phyloP scores from a whole-genome alignment of 53 echinoderm and acorn worm genomes.

The Stichopus horrens region DNA sequence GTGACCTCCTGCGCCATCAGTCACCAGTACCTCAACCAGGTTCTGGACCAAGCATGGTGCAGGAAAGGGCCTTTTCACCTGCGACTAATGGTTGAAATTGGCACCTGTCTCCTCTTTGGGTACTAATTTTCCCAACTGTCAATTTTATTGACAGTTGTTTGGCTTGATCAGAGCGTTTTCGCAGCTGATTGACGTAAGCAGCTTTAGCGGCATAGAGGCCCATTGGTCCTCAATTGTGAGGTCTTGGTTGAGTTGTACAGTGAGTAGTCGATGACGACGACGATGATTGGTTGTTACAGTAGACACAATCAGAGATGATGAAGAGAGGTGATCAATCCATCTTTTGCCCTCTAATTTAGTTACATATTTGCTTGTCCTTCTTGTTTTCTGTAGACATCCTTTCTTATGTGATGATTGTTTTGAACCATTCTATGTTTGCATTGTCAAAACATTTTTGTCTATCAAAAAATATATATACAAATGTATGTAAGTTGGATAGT shows the following conservation, averaged over 20 bases:
- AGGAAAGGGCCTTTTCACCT: slow-evolving; percentile 46
- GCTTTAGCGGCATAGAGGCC: slow-evolving; percentile 49
- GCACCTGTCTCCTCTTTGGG: slow-evolving; percentile 15
- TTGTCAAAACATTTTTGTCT: slow-evolving; percentile 5
- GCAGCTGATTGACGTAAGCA: slow-evolving; percentile 50
- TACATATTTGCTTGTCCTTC: slow-evolving; percentile 1
- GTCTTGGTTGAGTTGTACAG: slow-evolving; percentile 26
- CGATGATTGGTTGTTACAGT: slow-evolving; percentile 31
- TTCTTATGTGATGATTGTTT: neutral
- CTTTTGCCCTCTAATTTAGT: slow-evolving; percentile 18
- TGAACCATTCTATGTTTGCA: slow-evolving; percentile 32
- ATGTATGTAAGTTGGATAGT: slow-evolving; percentile 43
- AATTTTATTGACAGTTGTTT: slow-evolving; percentile 40
- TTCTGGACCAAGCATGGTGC: slow-evolving; percentile 6
- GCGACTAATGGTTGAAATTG: slow-evolving; percentile 35
- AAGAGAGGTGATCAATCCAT: slow-evolving; percentile 27
- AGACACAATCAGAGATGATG: neutral
- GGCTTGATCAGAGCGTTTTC: slow-evolving; percentile 47
- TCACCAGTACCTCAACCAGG: slow-evolving; percentile 33
- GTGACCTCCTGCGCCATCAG: slow-evolving; percentile 3
- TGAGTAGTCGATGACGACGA: neutral
- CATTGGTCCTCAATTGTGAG: slow-evolving; percentile 24
- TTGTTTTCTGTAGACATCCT: slow-evolving; percentile 19
- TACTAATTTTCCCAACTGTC: slow-evolving; percentile 43
- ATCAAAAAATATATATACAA: slow-evolving; percentile 49